Evolutionary conservation across 2,888 invertebrate genomes (phyloP).

Genomic region (Uropetala carovei): DNA sequence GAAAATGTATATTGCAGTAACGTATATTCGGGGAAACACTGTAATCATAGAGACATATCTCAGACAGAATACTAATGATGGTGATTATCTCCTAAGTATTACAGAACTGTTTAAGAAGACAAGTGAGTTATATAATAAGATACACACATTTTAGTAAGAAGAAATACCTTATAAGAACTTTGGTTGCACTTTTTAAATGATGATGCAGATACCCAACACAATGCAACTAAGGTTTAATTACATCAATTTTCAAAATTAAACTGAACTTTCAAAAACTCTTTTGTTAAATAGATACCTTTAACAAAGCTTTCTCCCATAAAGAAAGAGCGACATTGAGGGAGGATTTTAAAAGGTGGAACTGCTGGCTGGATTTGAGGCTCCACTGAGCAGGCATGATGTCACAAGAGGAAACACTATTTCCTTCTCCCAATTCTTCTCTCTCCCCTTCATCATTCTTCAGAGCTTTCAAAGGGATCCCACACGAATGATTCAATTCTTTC

Average conservation of each 20-base stretch:
- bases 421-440: not conserved
- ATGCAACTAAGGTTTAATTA: not conserved
- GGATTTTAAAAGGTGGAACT: not conserved
- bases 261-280: too few relatives aligned
- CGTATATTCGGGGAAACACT: too few relatives aligned
- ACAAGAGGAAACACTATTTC: not conserved
- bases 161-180: too few relatives aligned
- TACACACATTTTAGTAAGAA: too few relatives aligned
- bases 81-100: too few relatives aligned
- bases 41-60: too few relatives aligned
- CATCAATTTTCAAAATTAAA: too few relatives aligned
- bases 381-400: constrained; percentile 30
- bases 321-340: constrained; percentile 27
- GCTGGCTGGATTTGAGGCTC: constrained; percentile 26
- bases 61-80: too few relatives aligned
- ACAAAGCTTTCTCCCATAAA: constrained; percentile 25
- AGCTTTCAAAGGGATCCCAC: constrained; percentile 5
- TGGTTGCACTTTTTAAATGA: not conserved
- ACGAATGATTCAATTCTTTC: constrained; percentile 15
- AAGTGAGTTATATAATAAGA: too few relatives aligned
- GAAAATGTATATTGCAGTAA: too few relatives aligned
- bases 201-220: not conserved
- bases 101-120: too few relatives aligned
- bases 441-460: not conserved
- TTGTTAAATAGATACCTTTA: not conserved